Evolutionary conservation across 2,797 vertebrate genomes (phyloP), one percentile per base, ranked within the genome.

Genomic region (Toxotes lorentzi): DNA sequence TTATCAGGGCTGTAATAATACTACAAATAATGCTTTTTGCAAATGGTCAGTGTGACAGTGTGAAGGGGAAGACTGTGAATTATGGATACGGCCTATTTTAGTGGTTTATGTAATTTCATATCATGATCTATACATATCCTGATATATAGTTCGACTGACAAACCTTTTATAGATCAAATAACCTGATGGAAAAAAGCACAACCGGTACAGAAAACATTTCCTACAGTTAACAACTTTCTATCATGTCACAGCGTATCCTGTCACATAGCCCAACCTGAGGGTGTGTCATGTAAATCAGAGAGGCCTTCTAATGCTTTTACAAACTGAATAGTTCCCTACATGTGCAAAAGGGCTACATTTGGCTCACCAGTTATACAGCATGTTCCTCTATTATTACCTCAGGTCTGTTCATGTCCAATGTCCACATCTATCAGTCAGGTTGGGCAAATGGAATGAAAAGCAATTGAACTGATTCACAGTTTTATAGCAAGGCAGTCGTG

Each of bases 391-490:
- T 68, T 24, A 60, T 75, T 27, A 43, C n/a, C 38, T 47, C 30
- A 27, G 8, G 10, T 68, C 12, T 80, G 32, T 35, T 77, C 66
- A 71, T n/a, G 45, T 21, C n/a, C 45, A 27, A 7, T 13, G 35
- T 45, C 56, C 34, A 51, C 65, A 74, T 30, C 35, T n/a, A 61
- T 63, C 17, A 19, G n/a, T 34, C 24, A 41, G 43, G 69, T 71
- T 19, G 9, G 27, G 30, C 9, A 51, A 70, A 66, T 0, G 5
- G 13, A 54, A 76, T 58, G 59, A 74, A 59, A 78, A 60, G 67
- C 47, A 69, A 19, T 51, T 23, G 24, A 70, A 57, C 7, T 57
- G 51, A 79, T 51, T 67, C 13, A 34, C n/a, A n/a, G 64, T 57
- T 67, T 67, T 7, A 70, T 21, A 40, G 41, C 32, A 5, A 41